Base-by-base conservation (phyloP, 35 echinoderm and acorn worm species). In the Holothuria glaberrima region DNA sequence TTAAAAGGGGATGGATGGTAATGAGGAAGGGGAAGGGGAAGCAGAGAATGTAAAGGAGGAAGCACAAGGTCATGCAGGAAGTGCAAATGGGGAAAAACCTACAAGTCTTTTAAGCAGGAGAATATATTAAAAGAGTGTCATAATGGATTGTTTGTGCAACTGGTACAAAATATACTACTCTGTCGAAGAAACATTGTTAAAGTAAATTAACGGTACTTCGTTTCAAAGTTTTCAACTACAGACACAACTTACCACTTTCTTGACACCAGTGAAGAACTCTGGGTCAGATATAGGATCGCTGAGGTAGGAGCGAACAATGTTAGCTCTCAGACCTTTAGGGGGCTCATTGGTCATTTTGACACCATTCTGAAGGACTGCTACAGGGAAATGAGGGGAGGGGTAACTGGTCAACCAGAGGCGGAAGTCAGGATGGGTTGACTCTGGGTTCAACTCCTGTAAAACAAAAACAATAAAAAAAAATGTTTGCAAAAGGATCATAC, bases 301-400 rank as follows among this genome's bases (percentile, higher is more conserved):
- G 18, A 92, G 91, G 56, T 99, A 99, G 56, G 97, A 99, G 20
- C 94, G 81, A 41, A 99, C 86, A 86, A 99, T 86, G 89, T 99
- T 99, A 44, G 97, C 93, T 31, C 93, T 64, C 20, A 99, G 92
- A 30, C 97, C 97, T 59, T 95, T 95, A 2, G 97, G 97, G 9
- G 97, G 93, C 57, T 99, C 93, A 50, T 99, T 99, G 90, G 97
- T 99, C 97, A 99, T 99, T 68, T 99, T 99, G 32, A 99, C 93
- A 19, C 97, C 93, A 33, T 95, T 95, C 88, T 95, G 93, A 27
- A 95, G 74, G 12, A 95, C 93, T 44, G 97, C 93, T n/a, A 99
- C 97, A 9, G 97, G 97, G 68, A 99, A 99, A 80, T 92, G 82
- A 13, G 90, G 93, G 30, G 97, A 98, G 20, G 93, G 97, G 71